A percentile compares a stretch with the other conserved stretches of the same genome.
phyloP scores from a whole-genome alignment of 2,888 invertebrate species.

The Heterodera filipjevi region DNA sequence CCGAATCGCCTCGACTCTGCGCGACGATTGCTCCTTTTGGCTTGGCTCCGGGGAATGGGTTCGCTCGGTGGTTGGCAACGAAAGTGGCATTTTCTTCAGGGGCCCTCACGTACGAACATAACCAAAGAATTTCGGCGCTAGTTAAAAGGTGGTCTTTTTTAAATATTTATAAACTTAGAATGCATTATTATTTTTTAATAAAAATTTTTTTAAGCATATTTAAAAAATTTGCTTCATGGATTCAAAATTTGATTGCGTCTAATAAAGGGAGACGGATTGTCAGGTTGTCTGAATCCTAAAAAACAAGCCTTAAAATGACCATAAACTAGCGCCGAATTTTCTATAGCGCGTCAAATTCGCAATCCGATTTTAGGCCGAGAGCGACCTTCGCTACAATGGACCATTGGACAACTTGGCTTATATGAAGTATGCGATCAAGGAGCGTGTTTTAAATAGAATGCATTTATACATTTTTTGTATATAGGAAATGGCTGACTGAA shows the following conservation, averaged over 20 bases:
- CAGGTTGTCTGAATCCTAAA: no score
- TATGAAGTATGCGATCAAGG: conserved; percentile 49
- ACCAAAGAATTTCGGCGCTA: no score
- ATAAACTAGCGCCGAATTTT: no score
- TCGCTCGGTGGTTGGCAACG: conserved; percentile 30
- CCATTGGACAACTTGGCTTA: conserved; percentile 46
- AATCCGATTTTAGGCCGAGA: conserved; percentile 17
- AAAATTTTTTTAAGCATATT: no score
- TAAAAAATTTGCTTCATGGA: no score
- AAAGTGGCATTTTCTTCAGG: conserved; percentile 40
- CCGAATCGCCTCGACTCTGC: conserved; percentile 75
- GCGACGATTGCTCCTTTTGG: conserved; percentile 93
- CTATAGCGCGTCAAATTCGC: not conserved
- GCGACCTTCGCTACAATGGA: conserved; percentile 46
- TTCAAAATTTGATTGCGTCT: no score
- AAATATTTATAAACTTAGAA: no score
- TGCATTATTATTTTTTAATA: no score
- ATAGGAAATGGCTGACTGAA: conserved; percentile 80
- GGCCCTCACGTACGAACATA: conserved; percentile 40
- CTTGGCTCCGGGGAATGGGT: conserved; percentile 78
- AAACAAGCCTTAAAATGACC: no score
- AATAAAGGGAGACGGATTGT: no score
- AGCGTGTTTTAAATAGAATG: no score
- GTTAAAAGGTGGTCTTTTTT: no score
- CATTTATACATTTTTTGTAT: conserved; percentile 14